Conservation (phyloP, 2,797 vertebrate genomes). For the Anguilla pacifica region DNA sequence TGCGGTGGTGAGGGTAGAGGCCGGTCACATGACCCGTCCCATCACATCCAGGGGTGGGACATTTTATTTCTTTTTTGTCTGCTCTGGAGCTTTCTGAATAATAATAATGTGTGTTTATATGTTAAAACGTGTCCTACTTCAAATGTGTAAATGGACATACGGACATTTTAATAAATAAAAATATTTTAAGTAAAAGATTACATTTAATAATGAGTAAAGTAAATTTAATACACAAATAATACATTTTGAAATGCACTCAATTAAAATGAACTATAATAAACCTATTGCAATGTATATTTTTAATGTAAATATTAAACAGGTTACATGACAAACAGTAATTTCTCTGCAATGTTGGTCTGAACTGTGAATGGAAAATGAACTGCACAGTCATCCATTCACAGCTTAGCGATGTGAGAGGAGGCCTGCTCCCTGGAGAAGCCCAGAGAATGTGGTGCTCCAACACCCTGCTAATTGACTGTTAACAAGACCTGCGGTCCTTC, state of each 20-base stretch:
- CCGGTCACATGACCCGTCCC: slow-evolving; percentile 96
- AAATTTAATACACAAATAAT: not conserved
- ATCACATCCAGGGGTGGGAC: slow-evolving; percentile 94
- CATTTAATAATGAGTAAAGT: not conserved
- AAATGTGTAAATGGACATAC: not conserved
- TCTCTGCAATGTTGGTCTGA: not conserved
- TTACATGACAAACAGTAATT: not conserved
- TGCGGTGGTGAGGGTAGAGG: slow-evolving; percentile 95
- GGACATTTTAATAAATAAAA: not conserved
- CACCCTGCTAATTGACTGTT: slow-evolving; percentile 16
- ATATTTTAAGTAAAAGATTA: not conserved
- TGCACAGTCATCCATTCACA: not conserved
- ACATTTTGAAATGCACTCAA: not conserved
- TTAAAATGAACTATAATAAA: not conserved
- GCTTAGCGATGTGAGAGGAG: not conserved
- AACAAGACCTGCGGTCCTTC: not conserved
- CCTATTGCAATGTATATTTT: not conserved
- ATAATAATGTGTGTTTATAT: not conserved
- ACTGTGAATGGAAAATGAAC: not conserved
- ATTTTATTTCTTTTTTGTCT: slow-evolving; percentile 96
- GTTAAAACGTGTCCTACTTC: not conserved
- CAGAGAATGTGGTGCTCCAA: not conserved
- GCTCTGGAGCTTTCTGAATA: slow-evolving; percentile 75
- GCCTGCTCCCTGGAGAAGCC: not conserved
- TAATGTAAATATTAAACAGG: not conserved